These are phyloP conservation scores for Nudaria mundana DNA, from an alignment of 2,888 invertebrate species.

Conservation along the genomic window DNA sequence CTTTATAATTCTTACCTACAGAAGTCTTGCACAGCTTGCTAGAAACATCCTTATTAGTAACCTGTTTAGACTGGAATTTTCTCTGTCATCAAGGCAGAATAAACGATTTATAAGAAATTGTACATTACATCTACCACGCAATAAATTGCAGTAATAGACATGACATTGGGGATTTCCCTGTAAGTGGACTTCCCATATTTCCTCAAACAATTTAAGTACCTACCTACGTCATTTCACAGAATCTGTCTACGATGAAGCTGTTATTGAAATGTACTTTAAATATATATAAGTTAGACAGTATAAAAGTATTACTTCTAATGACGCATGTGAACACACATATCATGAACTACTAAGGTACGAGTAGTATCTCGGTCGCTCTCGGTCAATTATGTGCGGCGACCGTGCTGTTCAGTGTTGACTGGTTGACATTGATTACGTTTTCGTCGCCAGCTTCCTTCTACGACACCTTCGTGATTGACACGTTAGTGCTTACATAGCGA, in stretches of 20 bases:
- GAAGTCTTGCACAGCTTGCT: too few relatives aligned
- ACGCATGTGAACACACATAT: constrained; percentile 35
- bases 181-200: constrained; percentile 6
- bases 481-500: constrained; percentile 36
- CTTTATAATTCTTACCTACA: too few relatives aligned
- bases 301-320: constrained; percentile 29
- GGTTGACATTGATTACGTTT: constrained; percentile 62
- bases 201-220: constrained; percentile 3
- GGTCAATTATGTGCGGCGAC: constrained; percentile 48
- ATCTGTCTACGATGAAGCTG: background rate
- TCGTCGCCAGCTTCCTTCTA: constrained; percentile 55
- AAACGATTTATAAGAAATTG: too few relatives aligned
- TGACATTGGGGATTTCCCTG: constrained; percentile 17
- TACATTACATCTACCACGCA: too few relatives aligned
- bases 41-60: too few relatives aligned
- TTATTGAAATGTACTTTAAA: background rate
- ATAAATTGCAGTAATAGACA: constrained; percentile 6
- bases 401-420: constrained; percentile 26
- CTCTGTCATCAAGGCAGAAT: background rate
- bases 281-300: constrained; percentile 15
- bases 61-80: too few relatives aligned
- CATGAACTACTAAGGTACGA: too few relatives aligned
- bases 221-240: constrained; percentile 2
- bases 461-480: constrained; percentile 49
- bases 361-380: constrained; percentile 45